phyloP scores from a whole-genome alignment of 1,140 invertebrate genomes.

The Drosophila ercepeae region DNA sequence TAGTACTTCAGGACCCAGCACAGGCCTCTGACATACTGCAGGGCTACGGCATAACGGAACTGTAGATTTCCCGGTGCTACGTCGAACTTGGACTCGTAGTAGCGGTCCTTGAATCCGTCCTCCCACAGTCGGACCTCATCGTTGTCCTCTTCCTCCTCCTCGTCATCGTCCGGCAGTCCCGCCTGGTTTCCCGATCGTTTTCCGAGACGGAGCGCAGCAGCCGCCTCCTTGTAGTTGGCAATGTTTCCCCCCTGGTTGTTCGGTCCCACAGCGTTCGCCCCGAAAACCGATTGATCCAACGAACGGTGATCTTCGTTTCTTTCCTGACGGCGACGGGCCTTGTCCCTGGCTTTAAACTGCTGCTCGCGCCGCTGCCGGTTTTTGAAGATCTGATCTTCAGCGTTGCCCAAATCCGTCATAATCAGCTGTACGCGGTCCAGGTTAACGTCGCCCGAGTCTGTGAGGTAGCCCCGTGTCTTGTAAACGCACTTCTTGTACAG shows the following conservation, averaged over 20 bases:
- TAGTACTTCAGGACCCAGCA: conserved; percentile 99
- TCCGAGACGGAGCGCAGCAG: conserved; percentile 87
- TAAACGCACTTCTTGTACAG: conserved; percentile 98
- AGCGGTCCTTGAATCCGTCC: conserved; percentile 98
- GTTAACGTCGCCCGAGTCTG: conserved; percentile 96
- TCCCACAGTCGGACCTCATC: conserved; percentile 99
- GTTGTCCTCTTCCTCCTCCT: conserved; percentile 89
- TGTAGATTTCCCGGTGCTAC: conserved; percentile 91
- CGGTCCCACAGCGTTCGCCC: conserved; percentile 86
- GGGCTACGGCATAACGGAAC: conserved; percentile 95
- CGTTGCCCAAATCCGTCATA: conserved; percentile 95
- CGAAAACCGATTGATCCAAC: conserved; percentile 86
- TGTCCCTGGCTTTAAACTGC: conserved; percentile 91
- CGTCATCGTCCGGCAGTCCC: conserved; percentile 66
- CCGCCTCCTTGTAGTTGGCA: conserved; percentile 88
- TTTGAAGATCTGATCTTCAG: conserved; percentile 99
- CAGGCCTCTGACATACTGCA: conserved; percentile 97
- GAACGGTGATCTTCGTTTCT: conserved; percentile 45
- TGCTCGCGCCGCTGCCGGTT: conserved; percentile 94
- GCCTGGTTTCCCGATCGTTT: conserved; percentile 83
- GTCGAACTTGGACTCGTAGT: conserved; percentile 99
- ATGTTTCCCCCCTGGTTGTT: conserved; percentile 76
- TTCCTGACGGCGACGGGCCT: conserved; percentile 86
- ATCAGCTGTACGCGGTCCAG: conserved; percentile 97
- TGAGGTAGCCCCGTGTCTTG: conserved; percentile 97